These are phyloP conservation scores for Cremastinae sp. DNA, from an alignment of 2,888 invertebrate genomes.

Conservation along the genomic window DNA sequence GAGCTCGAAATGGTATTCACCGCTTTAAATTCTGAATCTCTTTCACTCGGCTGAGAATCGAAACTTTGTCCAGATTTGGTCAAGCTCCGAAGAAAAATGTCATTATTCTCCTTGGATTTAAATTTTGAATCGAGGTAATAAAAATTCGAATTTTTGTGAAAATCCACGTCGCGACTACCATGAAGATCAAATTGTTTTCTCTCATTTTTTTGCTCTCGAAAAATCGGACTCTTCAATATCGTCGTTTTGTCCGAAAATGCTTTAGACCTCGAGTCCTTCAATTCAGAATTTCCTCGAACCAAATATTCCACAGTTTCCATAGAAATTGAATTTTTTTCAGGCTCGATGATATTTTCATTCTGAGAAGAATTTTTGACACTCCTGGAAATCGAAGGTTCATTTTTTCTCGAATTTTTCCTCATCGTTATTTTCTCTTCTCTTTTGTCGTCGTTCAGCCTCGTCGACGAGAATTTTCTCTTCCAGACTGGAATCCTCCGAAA, in stretches of 20 bases:
- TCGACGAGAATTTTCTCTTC: slow-evolving; percentile 14
- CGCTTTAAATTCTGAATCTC: slow-evolving; percentile 45
- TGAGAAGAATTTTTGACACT: not conserved
- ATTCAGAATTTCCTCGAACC: slow-evolving; percentile 41
- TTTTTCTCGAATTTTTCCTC: not conserved
- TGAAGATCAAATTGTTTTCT: slow-evolving; percentile 60
- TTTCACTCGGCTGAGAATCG: slow-evolving; percentile 41
- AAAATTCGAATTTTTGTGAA: slow-evolving; percentile 45
- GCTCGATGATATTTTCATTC: not conserved
- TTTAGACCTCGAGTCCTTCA: slow-evolving; percentile 28
- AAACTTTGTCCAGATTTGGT: slow-evolving; percentile 52
- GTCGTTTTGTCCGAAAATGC: slow-evolving; percentile 41
- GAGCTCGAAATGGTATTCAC: slow-evolving; percentile 64
- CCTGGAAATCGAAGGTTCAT: not conserved
- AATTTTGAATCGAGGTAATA: slow-evolving; percentile 27
- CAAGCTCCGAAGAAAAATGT: slow-evolving; percentile 8
- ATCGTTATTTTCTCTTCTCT: not conserved
- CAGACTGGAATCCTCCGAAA: slow-evolving; percentile 16
- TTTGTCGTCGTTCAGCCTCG: not conserved
- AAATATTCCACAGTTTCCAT: slow-evolving; percentile 58
- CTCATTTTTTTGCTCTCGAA: not conserved
- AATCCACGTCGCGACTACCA: slow-evolving; percentile 46
- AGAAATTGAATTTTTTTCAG: slow-evolving; percentile 9
- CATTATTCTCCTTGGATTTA: not conserved
- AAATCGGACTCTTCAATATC: slow-evolving; percentile 19